Evolutionary conservation across 2,113 vertebrate genomes (phyloP).

Genomic region (Podocnemis expansa): DNA sequence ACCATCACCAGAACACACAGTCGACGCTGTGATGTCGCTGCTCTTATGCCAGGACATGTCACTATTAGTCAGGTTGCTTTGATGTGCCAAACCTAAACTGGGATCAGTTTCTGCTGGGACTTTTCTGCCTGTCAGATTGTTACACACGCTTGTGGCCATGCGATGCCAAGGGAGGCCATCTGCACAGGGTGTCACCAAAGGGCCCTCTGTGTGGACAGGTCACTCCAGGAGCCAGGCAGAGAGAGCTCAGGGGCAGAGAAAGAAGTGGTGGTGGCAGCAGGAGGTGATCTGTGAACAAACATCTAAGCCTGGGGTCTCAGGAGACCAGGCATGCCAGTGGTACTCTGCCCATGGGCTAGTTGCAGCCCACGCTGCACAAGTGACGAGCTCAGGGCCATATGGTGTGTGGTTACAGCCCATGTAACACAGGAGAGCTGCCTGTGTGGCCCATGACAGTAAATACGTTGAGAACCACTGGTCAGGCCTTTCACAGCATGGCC

Average conservation of each 20-base stretch:
- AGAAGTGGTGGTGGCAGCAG: background rate
- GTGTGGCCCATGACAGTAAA: no score
- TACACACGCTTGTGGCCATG: background rate
- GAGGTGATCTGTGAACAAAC: background rate
- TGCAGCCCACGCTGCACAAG: no score
- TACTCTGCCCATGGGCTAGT: no score
- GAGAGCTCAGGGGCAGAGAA: background rate
- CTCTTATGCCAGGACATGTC: background rate
- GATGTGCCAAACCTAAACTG: background rate
- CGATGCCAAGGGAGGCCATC: background rate
- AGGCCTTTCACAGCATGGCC: background rate
- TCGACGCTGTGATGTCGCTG: background rate
- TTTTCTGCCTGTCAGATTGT: background rate
- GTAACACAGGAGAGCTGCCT: no score
- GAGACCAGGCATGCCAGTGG: background rate
- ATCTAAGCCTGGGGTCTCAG: background rate
- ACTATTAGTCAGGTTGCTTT: background rate
- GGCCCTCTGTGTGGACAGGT: background rate
- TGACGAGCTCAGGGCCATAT: no score
- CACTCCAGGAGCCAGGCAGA: background rate
- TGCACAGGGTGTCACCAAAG: no score
- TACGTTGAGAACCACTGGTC: no score
- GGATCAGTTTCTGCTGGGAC: background rate
- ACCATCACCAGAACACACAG: background rate
- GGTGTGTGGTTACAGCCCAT: no score